Percentiles rank a stretch among this genome's conserved stretches.
Conservation (phyloP, 37 sponge, comb jelly and placozoan genomes). For the Aplysina aerophoba region DNA sequence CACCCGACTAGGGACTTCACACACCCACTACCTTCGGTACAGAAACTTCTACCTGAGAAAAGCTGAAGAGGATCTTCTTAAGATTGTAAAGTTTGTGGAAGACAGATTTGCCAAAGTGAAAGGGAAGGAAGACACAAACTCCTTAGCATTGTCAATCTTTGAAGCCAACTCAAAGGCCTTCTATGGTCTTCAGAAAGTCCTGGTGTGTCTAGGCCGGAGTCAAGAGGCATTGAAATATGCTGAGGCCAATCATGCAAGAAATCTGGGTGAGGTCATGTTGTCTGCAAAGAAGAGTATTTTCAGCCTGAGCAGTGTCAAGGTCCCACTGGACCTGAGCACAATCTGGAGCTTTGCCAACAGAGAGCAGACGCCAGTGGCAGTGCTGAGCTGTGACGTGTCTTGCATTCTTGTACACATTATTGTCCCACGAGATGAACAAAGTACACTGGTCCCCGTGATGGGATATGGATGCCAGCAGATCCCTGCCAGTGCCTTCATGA, state of each 20-base stretch:
- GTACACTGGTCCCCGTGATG: too few species aligned
- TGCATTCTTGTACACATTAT: conserved; percentile 16
- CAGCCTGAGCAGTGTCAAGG: neutral
- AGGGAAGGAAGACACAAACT: conserved; percentile 43
- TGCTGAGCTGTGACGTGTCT: conserved; percentile 8
- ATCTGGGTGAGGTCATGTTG: conserved; percentile 69
- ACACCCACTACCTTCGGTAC: neutral
- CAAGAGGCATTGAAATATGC: conserved; percentile 51
- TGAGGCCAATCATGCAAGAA: conserved; percentile 66
- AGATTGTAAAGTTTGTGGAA: conserved; percentile 48
- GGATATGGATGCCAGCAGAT: neutral
- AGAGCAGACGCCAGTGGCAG: neutral
- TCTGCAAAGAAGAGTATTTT: neutral
- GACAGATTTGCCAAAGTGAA: conserved; percentile 49
- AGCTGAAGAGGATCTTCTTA: conserved; percentile 41
- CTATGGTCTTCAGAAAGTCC: conserved; percentile 59
- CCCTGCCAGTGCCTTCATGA: too few species aligned
- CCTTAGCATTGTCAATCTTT: conserved; percentile 68
- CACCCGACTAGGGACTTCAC: conserved; percentile 52
- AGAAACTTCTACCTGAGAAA: conserved; percentile 39
- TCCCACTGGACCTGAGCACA: neutral
- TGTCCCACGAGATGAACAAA: neutral
- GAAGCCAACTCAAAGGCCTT: conserved; percentile 69
- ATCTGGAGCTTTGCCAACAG: conserved; percentile 15
- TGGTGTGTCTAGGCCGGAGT: conserved; percentile 41